These are phyloP conservation scores for Gavialis gangeticus DNA, from an alignment of 2,113 vertebrate species.

Conservation along the genomic window DNA sequence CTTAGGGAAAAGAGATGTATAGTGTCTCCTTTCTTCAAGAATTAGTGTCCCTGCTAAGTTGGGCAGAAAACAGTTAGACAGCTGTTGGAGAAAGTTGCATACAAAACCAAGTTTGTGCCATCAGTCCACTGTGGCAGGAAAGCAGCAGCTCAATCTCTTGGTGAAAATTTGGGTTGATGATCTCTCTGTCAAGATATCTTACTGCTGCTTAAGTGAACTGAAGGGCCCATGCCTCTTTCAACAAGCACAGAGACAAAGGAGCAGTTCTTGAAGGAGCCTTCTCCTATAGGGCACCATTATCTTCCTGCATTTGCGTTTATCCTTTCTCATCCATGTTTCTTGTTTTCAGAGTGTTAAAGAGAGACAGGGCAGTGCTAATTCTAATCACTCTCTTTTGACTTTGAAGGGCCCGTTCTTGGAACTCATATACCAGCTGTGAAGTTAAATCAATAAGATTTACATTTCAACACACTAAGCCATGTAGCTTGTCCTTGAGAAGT, in stretches of 20 bases:
- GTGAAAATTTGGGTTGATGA: not conserved
- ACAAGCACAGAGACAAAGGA: conserved; percentile 29
- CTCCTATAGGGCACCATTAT: not conserved
- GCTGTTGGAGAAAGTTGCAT: conserved; percentile 41
- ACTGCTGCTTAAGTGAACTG: not conserved
- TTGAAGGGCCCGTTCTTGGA: conserved; percentile 40
- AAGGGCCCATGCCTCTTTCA: not conserved
- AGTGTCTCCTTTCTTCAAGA: conserved; percentile 68
- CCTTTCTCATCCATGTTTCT: not conserved
- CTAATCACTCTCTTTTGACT: conserved; percentile 27
- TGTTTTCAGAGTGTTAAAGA: conserved; percentile 4
- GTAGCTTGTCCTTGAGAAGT: conserved; percentile 58
- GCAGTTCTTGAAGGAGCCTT: not conserved
- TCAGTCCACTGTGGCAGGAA: not conserved
- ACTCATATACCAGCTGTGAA: conserved; percentile 29
- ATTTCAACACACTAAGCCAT: conserved; percentile 55
- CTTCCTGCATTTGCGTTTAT: conserved; percentile 1
- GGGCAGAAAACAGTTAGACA: conserved; percentile 68
- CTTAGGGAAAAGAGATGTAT: not conserved
- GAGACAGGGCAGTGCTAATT: conserved; percentile 27
- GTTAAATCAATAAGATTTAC: conserved; percentile 57
- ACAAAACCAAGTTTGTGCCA: not conserved
- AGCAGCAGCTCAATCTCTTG: not conserved
- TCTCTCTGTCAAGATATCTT: not conserved
- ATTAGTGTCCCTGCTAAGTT: conserved; percentile 69